Conservation (phyloP, 2,888 invertebrate species). For the Dromius quadrimaculatus region DNA sequence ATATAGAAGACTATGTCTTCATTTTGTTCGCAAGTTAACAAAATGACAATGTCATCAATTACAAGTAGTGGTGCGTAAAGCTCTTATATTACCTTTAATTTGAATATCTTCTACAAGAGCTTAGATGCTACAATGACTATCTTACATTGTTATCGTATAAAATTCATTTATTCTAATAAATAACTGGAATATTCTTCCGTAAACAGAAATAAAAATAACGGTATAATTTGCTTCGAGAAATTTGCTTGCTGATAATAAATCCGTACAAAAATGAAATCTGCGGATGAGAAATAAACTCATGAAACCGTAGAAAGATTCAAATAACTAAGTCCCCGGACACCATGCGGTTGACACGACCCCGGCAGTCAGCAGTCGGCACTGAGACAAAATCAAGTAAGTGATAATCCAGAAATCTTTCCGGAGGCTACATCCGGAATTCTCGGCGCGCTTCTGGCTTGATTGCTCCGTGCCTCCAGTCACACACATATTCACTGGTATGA, state of each 20-base stretch:
- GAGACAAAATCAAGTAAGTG: slow-evolving; percentile 47
- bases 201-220: too few species aligned
- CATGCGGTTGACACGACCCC: slow-evolving; percentile 19
- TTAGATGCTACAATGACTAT: too few species aligned
- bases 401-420: slow-evolving; percentile 49
- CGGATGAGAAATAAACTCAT: slow-evolving; percentile 20
- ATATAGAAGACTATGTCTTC: too few species aligned
- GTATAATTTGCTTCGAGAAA: too few species aligned
- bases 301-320: slow-evolving; percentile 13
- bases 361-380: slow-evolving; percentile 12
- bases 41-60: too few species aligned
- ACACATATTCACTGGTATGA: slow-evolving; percentile 25
- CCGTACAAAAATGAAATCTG: slow-evolving; percentile 26
- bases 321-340: slow-evolving; percentile 21
- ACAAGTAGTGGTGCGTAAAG: too few species aligned
- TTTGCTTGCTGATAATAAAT: slow-evolving; percentile 3
- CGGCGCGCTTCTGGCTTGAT: slow-evolving; percentile 47
- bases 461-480: slow-evolving; percentile 37
- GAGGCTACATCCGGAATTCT: slow-evolving; percentile 49
- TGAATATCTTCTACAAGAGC: too few species aligned
- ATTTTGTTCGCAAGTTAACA: too few species aligned
- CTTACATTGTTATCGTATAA: too few species aligned
- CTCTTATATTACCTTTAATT: too few species aligned
- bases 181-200: too few species aligned
- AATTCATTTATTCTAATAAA: too few species aligned